Evolutionary conservation across 2,113 vertebrate species (phyloP).

Genomic region (Pogona vitticeps): DNA sequence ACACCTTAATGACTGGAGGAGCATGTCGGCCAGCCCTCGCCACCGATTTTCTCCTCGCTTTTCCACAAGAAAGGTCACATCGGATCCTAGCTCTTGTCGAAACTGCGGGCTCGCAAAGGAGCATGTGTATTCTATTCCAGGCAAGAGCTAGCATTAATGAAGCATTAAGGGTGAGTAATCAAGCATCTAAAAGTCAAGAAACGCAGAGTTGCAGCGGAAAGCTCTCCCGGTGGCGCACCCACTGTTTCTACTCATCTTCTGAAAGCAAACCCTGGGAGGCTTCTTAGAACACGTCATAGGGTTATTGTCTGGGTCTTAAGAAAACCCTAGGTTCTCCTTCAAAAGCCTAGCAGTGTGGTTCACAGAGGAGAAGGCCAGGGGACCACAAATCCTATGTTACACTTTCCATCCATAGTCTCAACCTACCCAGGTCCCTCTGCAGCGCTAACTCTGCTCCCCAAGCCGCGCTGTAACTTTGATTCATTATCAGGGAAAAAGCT

Average conservation of each 20-base stretch:
- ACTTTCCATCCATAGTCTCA: background rate
- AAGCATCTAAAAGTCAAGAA: conserved; percentile 29
- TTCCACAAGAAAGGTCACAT: conserved; percentile 53
- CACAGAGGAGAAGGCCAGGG: background rate
- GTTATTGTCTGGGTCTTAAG: too few species aligned
- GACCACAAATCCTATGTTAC: rapidly evolving
- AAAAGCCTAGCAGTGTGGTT: rapidly evolving
- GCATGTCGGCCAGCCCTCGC: conserved; percentile 35
- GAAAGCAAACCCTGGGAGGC: too few species aligned
- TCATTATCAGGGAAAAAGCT: background rate
- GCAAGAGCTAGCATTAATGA: conserved; percentile 26
- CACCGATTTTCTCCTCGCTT: conserved; percentile 7
- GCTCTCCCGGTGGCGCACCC: background rate
- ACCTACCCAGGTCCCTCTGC: background rate
- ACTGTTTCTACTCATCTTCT: background rate
- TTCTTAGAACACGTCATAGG: too few species aligned
- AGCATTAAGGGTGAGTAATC: conserved; percentile 52
- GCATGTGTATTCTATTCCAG: background rate
- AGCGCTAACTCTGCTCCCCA: background rate
- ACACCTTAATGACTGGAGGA: conserved; percentile 46
- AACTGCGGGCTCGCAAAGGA: background rate
- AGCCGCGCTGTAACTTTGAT: background rate
- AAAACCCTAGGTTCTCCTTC: too few species aligned
- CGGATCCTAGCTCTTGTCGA: conserved; percentile 37
- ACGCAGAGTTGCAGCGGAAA: background rate